These are phyloP conservation scores for Drosophila mercatorum DNA, from an alignment of 2,888 invertebrate species.

Conservation along the genomic window DNA sequence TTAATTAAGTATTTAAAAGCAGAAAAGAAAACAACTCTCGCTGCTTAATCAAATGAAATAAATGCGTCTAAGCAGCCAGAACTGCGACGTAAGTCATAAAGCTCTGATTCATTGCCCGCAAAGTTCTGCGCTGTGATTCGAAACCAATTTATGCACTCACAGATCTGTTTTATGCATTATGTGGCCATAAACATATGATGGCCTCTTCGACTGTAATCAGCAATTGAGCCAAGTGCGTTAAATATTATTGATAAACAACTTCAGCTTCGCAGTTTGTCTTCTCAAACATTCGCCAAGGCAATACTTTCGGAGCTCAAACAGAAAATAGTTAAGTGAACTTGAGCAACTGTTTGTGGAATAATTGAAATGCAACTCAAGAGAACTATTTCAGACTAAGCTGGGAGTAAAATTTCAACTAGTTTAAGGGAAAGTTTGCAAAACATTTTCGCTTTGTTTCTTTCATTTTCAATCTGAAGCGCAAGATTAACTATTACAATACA, in stretches of 20 bases:
- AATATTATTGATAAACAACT: not conserved
- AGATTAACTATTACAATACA: slow-evolving; percentile 1
- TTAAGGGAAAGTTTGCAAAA: not conserved
- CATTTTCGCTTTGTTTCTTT: not conserved
- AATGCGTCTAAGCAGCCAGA: not conserved
- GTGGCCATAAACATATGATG: not conserved
- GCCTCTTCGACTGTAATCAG: not conserved
- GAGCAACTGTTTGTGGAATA: not conserved
- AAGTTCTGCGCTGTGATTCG: not conserved
- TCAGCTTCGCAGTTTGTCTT: not conserved
- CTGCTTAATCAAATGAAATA: slow-evolving; percentile 7
- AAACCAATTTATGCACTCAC: slow-evolving; percentile 1
- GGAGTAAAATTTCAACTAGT: not conserved
- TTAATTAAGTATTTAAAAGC: slow-evolving; percentile 13
- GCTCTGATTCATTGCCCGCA: not conserved
- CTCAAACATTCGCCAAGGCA: not conserved
- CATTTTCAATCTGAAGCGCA: not conserved
- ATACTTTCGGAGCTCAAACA: not conserved
- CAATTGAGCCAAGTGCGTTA: not conserved
- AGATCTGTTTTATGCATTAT: not conserved
- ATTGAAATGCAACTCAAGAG: not conserved
- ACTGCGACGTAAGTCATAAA: not conserved
- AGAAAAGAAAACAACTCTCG: not conserved
- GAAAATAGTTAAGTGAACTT: not conserved
- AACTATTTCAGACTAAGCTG: not conserved